Base-by-base conservation (phyloP, 1,140 invertebrate species). In the Pseudachorutes palmiensis region DNA sequence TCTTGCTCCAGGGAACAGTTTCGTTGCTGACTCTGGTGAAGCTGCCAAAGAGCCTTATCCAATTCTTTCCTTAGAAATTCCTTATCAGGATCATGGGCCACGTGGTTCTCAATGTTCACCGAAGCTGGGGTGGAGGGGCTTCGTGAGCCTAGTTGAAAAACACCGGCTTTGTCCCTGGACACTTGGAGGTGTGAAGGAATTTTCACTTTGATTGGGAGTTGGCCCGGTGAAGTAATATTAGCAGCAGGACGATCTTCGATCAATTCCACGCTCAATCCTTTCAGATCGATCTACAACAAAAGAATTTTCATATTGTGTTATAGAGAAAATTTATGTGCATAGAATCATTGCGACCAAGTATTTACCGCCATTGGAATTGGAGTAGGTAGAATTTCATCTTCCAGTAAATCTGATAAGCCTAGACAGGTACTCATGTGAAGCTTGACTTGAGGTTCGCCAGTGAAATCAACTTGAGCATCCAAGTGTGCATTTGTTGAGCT, bases 361-460 rank as follows among this genome's bases (percentile, higher is more conserved):
- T 63, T 76, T 76, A 92, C 86, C 78, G 90, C 83, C 70, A 92
- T 80, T 1, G 91, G 91, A 77, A 94, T 83, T 0, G 88, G 87
- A 67, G 84, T 84, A 0, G 85, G 83, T 32, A 90, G 81, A 32
- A 91, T 83, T 80, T 94, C 91, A 79, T 95, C 91, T 76, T 94
- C 91, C 2, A 88, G 81, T 55, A 94, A 83, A 76, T 93, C 91
- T 0, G 86, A 81, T 0, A 95, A 76, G 5, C 86, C 88, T 31
- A 86, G 84, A 0, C 92, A 81, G 2, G 88, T 88, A 75, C 88
- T 91, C 86, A 91, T 91, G 24, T 86, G 86, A 49, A 95, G 81
- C 24, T 83, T 80, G 68, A 92, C 77, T 64, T 80, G 81, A 58
- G 91, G 78, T 75, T 91, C 85, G 26, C 67, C 60, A 12, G 59